Base-by-base conservation (phyloP, 2,797 vertebrate genomes). In the Xyrichtys novacula region DNA sequence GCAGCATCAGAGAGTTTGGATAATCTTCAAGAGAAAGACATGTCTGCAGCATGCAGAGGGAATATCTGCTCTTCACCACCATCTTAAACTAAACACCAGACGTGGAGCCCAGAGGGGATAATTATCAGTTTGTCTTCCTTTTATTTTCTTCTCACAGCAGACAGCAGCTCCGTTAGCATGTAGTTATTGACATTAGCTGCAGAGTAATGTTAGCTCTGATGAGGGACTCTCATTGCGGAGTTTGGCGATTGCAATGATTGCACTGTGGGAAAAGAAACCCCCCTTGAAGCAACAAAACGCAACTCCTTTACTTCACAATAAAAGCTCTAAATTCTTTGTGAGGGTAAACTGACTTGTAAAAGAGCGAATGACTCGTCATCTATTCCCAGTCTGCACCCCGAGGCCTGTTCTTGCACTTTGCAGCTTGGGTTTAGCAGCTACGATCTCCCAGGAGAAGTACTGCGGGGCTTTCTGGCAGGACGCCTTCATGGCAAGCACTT, bases 1-100 rank as follows among this genome's bases (percentile, higher is more conserved):
- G 38, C 42, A 69, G 88, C 84, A 65, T 67, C 39, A 67, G 85
- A 22, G 77, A 59, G 81, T 80, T 78, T 88, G 87, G 86, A 85
- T 60, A 71, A 53, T 79, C 73, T 71, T 86, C 81, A 88, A 83
- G 67, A 75, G 72, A 75, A 71, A 77, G 29, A 66, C 48, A 65
- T 60, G 58, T 47, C 68, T 73, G 8, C 28, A 60, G 72, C 69
- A 62, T 47, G 65, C 72, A 63, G 63, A 50, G 66, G 78, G 65
- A 65, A 65, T 81, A 82, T 64, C 68, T 58, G 32, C 66, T 54
- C 58, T 42, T 71, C 65, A 75, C 52, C 54, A 59, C 74, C 34
- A 36, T 60, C 61, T 80, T 67, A 56, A 65, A 57, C 68, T 60
- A 47, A 85, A 78, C 44, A 36, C 36, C 58, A 20, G 31, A 5